Percentiles rank a stretch among this genome's conserved stretches.
Evolutionary conservation across 2,797 vertebrate genomes (phyloP).

Genomic region (Picus viridis): DNA sequence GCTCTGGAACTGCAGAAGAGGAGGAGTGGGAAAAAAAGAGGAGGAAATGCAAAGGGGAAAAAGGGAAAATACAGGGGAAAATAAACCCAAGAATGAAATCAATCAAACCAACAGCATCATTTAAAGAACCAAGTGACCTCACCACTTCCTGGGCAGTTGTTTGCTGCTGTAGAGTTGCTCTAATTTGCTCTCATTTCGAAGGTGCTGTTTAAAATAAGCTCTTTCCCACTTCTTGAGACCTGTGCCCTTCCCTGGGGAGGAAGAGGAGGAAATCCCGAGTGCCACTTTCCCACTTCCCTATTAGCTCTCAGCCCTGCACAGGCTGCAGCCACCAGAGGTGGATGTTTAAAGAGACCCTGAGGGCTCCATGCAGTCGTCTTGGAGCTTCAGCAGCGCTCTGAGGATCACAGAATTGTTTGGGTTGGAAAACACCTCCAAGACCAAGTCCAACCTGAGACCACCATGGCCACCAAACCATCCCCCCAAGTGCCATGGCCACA

Average conservation of each 20-base stretch:
- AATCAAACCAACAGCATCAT: not conserved
- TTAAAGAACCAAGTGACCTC: constrained; percentile 1
- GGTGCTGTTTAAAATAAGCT: accelerated
- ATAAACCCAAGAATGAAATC: not conserved
- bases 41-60: not conserved
- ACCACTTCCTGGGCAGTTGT: not conserved
- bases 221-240: not conserved
- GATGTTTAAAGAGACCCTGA: accelerated
- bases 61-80: not conserved
- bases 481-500: too few relatives aligned
- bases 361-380: accelerated
- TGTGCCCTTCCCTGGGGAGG: not conserved
- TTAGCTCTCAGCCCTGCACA: not conserved
- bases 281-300: not conserved
- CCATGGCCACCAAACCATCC: too few relatives aligned
- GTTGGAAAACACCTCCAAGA: too few relatives aligned
- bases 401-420: too few relatives aligned
- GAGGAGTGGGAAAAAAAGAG: accelerated
- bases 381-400: too few relatives aligned
- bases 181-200: not conserved
- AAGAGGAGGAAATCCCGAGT: constrained; percentile 41
- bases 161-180: not conserved
- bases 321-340: accelerated
- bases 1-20: not conserved
- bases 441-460: too few relatives aligned